These are phyloP conservation scores for Drosophila equinoxialis DNA, from an alignment of 1,140 invertebrate genomes.

Conservation along the genomic window DNA sequence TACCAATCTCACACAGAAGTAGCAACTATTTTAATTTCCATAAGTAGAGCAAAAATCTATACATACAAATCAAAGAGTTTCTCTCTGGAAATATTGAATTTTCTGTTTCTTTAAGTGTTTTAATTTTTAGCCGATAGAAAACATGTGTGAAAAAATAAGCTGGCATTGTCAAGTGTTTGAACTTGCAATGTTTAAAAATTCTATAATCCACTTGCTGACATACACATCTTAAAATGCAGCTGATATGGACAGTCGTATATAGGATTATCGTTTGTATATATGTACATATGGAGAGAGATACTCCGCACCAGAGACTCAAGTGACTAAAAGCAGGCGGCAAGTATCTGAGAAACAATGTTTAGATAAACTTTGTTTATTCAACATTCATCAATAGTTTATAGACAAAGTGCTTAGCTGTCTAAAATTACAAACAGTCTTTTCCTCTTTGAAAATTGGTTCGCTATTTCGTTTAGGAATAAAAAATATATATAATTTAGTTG, in stretches of 20 bases:
- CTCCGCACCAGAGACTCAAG: background rate
- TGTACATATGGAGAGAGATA: background rate
- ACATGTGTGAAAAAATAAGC: background rate
- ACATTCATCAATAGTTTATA: background rate
- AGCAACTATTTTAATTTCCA: background rate
- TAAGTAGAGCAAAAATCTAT: background rate
- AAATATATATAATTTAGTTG: too few relatives aligned
- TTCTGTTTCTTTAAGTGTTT: background rate
- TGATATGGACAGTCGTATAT: conserved; percentile 4
- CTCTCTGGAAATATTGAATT: background rate
- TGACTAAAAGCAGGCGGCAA: background rate
- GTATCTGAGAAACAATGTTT: background rate
- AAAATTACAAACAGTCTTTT: too few relatives aligned
- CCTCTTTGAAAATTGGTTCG: too few relatives aligned
- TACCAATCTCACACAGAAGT: background rate
- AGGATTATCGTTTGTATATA: conserved; percentile 6
- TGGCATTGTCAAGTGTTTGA: background rate
- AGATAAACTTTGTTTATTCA: background rate
- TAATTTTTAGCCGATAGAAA: background rate
- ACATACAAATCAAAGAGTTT: background rate
- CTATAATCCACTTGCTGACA: background rate
- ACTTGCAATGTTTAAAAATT: background rate
- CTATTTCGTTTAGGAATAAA: too few relatives aligned
- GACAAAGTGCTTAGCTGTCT: too few relatives aligned
- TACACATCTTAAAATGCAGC: background rate